phyloP scores from a whole-genome alignment of 1,140 invertebrate species.

The Euwallacea fornicatus region DNA sequence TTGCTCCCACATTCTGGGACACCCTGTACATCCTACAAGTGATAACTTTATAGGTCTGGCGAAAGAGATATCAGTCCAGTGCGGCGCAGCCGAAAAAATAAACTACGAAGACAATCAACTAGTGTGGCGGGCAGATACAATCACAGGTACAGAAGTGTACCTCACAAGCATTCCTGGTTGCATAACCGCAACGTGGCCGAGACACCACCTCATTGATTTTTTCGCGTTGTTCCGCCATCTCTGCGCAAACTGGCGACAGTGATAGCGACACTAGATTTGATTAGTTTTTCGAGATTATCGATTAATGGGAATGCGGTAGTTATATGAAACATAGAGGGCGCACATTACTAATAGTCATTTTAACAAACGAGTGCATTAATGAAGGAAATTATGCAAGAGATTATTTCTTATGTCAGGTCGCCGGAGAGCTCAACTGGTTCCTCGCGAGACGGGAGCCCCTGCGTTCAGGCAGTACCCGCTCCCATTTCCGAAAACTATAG shows the following conservation, averaged over 20 bases:
- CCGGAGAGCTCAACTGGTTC: constrained; percentile 65
- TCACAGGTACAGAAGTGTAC: constrained; percentile 20
- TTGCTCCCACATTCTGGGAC: no score
- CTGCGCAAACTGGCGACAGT: no score
- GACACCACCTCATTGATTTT: no score
- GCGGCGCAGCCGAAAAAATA: constrained; percentile 61
- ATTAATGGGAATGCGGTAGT: neutral
- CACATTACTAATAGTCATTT: no score
- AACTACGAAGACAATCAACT: constrained; percentile 77
- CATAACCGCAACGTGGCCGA: no score
- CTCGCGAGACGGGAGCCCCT: constrained; percentile 70
- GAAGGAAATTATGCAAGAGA: no score
- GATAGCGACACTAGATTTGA: neutral
- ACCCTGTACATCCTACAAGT: neutral
- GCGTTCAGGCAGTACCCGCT: constrained; percentile 57
- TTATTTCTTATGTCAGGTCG: constrained; percentile 11
- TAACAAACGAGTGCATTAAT: no score
- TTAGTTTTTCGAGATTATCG: neutral
- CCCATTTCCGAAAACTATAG: constrained; percentile 59
- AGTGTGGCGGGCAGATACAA: constrained; percentile 64
- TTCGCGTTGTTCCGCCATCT: no score
- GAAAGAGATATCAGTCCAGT: constrained; percentile 73
- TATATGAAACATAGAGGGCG: neutral
- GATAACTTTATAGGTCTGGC: constrained; percentile 54
- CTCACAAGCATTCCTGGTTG: no score